Evolutionary conservation across 2,888 invertebrate species (phyloP).

Genomic region (Cryptocephalus primarius): DNA sequence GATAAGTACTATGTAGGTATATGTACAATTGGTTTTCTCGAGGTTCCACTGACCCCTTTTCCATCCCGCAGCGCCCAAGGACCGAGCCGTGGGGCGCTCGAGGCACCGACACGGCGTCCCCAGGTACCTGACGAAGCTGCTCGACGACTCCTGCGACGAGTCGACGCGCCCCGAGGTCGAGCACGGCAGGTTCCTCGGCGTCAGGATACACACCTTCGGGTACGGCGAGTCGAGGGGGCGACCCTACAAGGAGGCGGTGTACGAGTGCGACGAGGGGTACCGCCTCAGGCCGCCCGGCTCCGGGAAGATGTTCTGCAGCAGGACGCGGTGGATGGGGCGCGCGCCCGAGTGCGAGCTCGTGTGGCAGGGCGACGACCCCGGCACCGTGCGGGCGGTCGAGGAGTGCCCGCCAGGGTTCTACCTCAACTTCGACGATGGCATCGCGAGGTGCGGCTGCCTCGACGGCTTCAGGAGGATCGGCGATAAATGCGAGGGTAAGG

Average conservation of each 20-base stretch:
- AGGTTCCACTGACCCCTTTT: not conserved
- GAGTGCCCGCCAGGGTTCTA: constrained; percentile 37
- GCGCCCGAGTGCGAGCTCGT: constrained; percentile 38
- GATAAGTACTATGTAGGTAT: too few relatives aligned
- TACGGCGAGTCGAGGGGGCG: constrained; percentile 29
- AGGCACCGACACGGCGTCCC: constrained; percentile 2
- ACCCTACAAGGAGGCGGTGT: constrained; percentile 46
- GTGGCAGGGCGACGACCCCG: constrained; percentile 12
- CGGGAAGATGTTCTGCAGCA: constrained; percentile 46
- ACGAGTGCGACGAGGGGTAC: constrained; percentile 43
- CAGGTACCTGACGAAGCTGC: constrained; percentile 7
- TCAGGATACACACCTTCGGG: constrained; percentile 7
- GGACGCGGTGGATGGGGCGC: constrained; percentile 45
- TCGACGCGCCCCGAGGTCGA: constrained; percentile 10
- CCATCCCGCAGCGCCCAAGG: not conserved
- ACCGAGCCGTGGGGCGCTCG: not conserved
- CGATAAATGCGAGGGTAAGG: constrained; percentile 21
- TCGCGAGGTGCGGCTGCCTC: constrained; percentile 24
- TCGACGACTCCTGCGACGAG: constrained; percentile 14
- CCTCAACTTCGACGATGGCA: constrained; percentile 26
- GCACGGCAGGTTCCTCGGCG: constrained; percentile 9
- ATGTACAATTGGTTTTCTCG: too few relatives aligned
- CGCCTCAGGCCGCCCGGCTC: constrained; percentile 36
- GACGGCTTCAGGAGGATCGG: constrained; percentile 20
- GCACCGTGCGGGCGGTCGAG: not conserved